phyloP scores from a whole-genome alignment of 2,113 vertebrate species.

The Panthera tigris region DNA sequence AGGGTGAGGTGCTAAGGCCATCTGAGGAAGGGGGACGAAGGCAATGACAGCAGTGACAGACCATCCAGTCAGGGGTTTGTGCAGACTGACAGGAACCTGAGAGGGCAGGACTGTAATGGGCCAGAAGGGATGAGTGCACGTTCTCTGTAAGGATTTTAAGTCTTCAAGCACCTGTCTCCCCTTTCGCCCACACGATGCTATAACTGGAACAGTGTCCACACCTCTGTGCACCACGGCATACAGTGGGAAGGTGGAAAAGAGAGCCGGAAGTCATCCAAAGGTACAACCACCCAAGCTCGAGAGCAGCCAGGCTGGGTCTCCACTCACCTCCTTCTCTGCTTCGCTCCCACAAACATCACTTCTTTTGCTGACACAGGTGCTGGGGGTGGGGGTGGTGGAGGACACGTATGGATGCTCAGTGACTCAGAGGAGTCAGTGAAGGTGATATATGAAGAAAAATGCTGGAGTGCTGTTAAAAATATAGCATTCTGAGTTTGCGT shows the following conservation, averaged over 20 bases:
- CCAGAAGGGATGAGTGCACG: background rate
- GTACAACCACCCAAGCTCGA: background rate
- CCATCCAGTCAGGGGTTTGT: background rate
- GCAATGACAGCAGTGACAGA: background rate
- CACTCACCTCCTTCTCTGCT: slow-evolving; percentile 65
- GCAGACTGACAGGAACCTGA: background rate
- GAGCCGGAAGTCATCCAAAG: background rate
- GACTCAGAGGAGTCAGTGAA: slow-evolving; percentile 60
- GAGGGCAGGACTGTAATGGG: background rate
- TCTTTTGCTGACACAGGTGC: slow-evolving; percentile 55
- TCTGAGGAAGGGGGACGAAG: background rate
- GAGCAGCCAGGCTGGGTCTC: slow-evolving; percentile 9
- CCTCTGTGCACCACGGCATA: background rate
- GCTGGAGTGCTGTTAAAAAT: slow-evolving; percentile 62
- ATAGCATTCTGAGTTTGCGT: slow-evolving; percentile 52
- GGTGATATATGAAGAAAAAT: slow-evolving; percentile 54
- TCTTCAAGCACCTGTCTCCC: background rate
- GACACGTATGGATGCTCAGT: background rate
- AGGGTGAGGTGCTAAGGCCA: background rate
- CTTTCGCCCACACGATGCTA: background rate
- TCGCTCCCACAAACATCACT: slow-evolving; percentile 44
- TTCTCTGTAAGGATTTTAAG: background rate
- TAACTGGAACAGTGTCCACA: background rate
- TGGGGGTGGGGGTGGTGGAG: slow-evolving; percentile 21
- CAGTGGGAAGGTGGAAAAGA: background rate